These are phyloP conservation scores for Xyrichtys novacula DNA, from an alignment of 2,797 vertebrate genomes.

Conservation along the genomic window DNA sequence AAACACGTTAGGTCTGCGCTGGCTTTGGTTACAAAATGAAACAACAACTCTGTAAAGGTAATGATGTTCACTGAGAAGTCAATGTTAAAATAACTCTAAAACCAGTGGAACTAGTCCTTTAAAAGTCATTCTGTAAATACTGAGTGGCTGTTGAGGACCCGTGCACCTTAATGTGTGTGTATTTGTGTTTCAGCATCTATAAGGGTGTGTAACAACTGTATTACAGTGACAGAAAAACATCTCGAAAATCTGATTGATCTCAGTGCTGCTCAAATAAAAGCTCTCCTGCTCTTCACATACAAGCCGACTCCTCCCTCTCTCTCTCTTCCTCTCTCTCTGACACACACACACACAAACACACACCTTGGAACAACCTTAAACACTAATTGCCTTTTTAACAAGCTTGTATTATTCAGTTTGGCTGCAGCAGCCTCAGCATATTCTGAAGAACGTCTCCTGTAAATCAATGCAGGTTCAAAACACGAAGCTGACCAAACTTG, in stretches of 20 bases:
- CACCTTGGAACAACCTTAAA: slow-evolving; percentile 32
- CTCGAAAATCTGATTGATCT: slow-evolving; percentile 35
- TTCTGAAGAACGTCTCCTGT: slow-evolving; percentile 24
- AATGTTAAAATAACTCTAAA: slow-evolving; percentile 68
- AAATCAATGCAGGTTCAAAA: slow-evolving; percentile 51
- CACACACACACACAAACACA: slow-evolving; percentile 1
- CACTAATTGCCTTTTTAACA: slow-evolving; percentile 54
- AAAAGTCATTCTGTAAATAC: slow-evolving; percentile 46
- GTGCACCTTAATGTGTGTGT: slow-evolving; percentile 11
- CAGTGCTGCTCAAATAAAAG: slow-evolving; percentile 32
- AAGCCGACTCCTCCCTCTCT: slow-evolving; percentile 6
- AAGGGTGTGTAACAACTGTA: slow-evolving; percentile 1
- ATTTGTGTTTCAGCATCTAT: slow-evolving; percentile 10
- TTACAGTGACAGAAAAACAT: slow-evolving; percentile 36
- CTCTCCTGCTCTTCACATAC: slow-evolving; percentile 35
- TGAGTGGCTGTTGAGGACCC: slow-evolving; percentile 49
- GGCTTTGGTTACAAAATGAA: slow-evolving; percentile 15
- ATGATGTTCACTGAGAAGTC: no score
- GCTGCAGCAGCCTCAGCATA: slow-evolving; percentile 48
- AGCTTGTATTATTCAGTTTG: slow-evolving; percentile 31
- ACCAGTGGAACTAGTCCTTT: slow-evolving; percentile 48
- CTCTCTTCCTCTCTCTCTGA: no score
- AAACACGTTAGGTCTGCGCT: slow-evolving; percentile 1
- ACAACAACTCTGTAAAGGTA: no score
- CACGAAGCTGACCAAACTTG: slow-evolving; percentile 13